Evolutionary conservation across 2,797 vertebrate genomes (phyloP), one percentile per base, ranked within the genome.

Genomic region (Eutrigla gurnardus): DNA sequence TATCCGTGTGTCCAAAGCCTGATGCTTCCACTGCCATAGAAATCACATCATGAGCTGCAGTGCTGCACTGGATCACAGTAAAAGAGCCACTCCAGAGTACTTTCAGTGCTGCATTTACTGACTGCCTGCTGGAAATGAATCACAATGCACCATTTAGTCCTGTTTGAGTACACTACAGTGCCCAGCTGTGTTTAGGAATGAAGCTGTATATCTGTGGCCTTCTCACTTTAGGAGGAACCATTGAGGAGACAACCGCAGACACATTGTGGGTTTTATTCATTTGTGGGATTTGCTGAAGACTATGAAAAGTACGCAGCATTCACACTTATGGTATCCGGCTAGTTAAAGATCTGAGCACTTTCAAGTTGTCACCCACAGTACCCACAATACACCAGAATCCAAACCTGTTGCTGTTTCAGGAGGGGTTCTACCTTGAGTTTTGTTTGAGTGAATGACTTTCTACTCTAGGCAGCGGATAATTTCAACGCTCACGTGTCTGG

Each of bases 351-450:
- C 45, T 7, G 45, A 47, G 45, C 15, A 25, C 25, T 25, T 25
- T 25, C 25, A 25, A 25, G 25, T 25, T 25, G 52, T 54, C 32
- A 15, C 32, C 52, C 55, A 58, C 55, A 0, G 18, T 39, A 55
- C 7, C 35, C 33, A 3, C 5, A 3, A n/a, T 12, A 14, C 15
- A 35, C 1, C 18, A 15, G 4, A 11, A 73, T 15, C 4, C 15
- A 17, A 39, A 66, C 17, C 49, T 70, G 61, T 70, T 66, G 55
- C 50, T 49, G 6, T 7, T 37, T 25, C 37, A 12, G 25, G 25
- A 10, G 9, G 10, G 32, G 62, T 9, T 35, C 5, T 42, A 43
- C 42, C 39, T 45, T 7, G 18, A 35, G 6, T 33, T 57, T 57
- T 0, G 7, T 69, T 55, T 37, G 35, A 5, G 8, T 10, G 43